These are phyloP conservation scores for Zootermopsis nevadensis DNA, from an alignment of 2,888 invertebrate genomes.

Conservation along the genomic window DNA sequence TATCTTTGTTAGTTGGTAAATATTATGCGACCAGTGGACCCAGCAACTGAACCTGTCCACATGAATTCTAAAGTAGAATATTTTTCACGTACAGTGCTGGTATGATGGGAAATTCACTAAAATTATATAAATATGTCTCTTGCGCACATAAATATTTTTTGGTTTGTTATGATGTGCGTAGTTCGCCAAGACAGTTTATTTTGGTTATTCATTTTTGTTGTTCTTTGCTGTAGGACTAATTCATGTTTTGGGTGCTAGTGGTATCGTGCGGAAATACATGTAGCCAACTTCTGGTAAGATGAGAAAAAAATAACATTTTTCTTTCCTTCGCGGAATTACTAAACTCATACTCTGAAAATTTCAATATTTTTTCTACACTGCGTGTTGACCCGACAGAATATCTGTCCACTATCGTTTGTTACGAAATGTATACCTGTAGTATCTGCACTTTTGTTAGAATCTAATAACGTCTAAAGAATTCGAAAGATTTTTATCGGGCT, in stretches of 20 bases:
- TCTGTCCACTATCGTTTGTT: no score
- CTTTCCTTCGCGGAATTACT: no score
- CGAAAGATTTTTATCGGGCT: no score
- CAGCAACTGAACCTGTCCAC: neutral
- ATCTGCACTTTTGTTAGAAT: no score
- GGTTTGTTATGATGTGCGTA: neutral
- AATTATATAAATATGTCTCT: neutral
- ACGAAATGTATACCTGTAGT: no score
- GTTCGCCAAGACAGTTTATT: neutral
- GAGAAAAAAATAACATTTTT: neutral
- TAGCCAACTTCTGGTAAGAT: neutral
- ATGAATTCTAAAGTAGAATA: neutral
- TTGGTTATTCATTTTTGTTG: neutral
- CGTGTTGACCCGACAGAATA: no score
- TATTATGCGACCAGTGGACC: neutral
- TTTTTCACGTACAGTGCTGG: neutral
- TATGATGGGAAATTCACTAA: neutral
- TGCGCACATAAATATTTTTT: neutral
- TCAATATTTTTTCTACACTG: no score
- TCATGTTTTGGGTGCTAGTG: neutral
- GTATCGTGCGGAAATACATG: neutral
- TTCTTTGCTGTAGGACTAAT: neutral
- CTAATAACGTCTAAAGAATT: no score
- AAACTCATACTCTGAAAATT: no score
- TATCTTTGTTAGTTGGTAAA: constrained; percentile 5